Conservation (phyloP, 2,797 vertebrate species). For the Carapus acus region DNA sequence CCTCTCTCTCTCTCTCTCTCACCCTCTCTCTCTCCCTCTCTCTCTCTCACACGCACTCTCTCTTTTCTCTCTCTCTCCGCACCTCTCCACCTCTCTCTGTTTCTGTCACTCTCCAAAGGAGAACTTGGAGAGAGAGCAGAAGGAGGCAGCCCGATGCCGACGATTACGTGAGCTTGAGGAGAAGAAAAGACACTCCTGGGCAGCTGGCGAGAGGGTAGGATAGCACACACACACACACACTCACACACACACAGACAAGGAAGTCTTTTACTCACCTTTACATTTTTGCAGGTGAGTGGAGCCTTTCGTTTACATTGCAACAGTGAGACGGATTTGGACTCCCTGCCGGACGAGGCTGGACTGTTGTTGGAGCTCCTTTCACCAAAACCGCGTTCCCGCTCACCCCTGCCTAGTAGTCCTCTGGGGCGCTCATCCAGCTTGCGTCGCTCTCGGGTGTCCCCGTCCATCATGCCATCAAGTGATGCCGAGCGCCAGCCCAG, state of each 20-base stretch:
- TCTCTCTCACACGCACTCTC: neutral
- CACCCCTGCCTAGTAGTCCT: slow-evolving; percentile 52
- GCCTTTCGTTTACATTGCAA: slow-evolving; percentile 74
- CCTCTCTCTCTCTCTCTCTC: neutral
- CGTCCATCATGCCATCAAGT: slow-evolving; percentile 25
- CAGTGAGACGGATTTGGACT: slow-evolving; percentile 81
- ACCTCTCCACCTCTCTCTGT: neutral
- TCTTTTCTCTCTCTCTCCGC: neutral
- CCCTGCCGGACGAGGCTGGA: slow-evolving; percentile 53
- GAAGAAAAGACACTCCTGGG: slow-evolving; percentile 80
- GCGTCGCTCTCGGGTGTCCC: slow-evolving; percentile 70
- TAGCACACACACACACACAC: slow-evolving; percentile 5
- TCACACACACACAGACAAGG: no score
- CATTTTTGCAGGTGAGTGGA: slow-evolving; percentile 46
- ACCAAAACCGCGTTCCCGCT: slow-evolving; percentile 48
- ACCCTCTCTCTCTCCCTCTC: neutral
- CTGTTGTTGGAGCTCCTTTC: slow-evolving; percentile 74
- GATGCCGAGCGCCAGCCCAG: slow-evolving; percentile 74
- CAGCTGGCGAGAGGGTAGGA: slow-evolving; percentile 68
- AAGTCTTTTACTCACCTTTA: accelerated
- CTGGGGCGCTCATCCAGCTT: slow-evolving; percentile 69
- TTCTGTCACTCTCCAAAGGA: slow-evolving; percentile 69
- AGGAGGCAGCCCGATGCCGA: slow-evolving; percentile 72
- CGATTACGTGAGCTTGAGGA: slow-evolving; percentile 76
- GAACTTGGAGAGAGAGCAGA: slow-evolving; percentile 76